Percentiles rank a stretch among this genome's conserved stretches.
Conservation (phyloP, 2,888 invertebrate species). For the Parnassius smintheus region DNA sequence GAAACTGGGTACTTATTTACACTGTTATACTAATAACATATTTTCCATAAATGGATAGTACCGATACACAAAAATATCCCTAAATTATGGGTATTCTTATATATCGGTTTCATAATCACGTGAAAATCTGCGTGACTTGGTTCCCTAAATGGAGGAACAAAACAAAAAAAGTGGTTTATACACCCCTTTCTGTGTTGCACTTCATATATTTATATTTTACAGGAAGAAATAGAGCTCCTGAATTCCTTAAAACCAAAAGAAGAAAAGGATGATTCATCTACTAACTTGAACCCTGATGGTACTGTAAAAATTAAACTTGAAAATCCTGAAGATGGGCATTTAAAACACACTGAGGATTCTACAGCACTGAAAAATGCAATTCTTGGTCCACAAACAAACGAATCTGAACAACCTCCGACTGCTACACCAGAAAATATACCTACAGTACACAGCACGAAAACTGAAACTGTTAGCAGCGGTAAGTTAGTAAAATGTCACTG, state of each 20-base stretch:
- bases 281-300: slow-evolving; percentile 39
- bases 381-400: slow-evolving; percentile 63
- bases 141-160: too few relatives aligned
- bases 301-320: slow-evolving; percentile 57
- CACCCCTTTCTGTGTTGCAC: too few relatives aligned
- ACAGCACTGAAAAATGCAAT: slow-evolving; percentile 72
- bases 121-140: too few relatives aligned
- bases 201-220: slow-evolving; percentile 31
- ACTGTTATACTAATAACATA: too few relatives aligned
- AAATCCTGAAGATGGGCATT: slow-evolving; percentile 50
- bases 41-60: too few relatives aligned
- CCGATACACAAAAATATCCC: too few relatives aligned
- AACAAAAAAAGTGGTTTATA: too few relatives aligned
- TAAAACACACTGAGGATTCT: slow-evolving; percentile 72
- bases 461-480: slow-evolving; percentile 61
- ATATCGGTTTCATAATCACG: too few relatives aligned
- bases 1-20: too few relatives aligned
- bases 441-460: slow-evolving; percentile 58
- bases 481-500: slow-evolving; percentile 27
- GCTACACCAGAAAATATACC: slow-evolving; percentile 50
- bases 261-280: slow-evolving; percentile 71
- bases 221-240: slow-evolving; percentile 87
- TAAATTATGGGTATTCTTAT: too few relatives aligned
- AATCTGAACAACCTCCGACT: slow-evolving; percentile 47
- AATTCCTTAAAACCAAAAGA: slow-evolving; percentile 85